These are phyloP conservation scores for Phyllostomus hastatus DNA, from an alignment of 2,113 vertebrate species.

Conservation along the genomic window DNA sequence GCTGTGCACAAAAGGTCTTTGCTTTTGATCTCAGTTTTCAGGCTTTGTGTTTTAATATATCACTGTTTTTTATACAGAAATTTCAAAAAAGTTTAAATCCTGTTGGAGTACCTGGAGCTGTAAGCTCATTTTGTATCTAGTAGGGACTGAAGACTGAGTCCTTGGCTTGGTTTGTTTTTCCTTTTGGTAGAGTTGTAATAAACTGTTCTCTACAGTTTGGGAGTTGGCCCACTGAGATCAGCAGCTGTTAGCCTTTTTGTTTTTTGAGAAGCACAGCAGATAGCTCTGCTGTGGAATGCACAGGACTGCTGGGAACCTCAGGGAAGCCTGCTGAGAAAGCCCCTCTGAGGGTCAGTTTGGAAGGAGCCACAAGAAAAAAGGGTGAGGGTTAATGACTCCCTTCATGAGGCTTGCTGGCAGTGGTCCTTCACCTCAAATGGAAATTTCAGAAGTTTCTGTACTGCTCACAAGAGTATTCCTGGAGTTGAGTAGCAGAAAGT, in stretches of 20 bases:
- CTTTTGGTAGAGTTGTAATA: not conserved
- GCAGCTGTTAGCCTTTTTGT: not conserved
- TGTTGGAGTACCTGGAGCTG: not conserved
- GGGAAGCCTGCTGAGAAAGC: conserved; percentile 41
- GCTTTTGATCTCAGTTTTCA: conserved; percentile 45
- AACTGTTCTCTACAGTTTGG: not conserved
- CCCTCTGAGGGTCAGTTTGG: conserved; percentile 46
- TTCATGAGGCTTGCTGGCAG: conserved; percentile 57
- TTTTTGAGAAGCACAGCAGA: not conserved
- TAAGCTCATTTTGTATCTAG: conserved; percentile 18
- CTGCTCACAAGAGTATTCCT: conserved; percentile 66
- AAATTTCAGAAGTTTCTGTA: conserved; percentile 74
- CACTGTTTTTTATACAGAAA: conserved; percentile 48
- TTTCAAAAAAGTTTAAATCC: conserved; percentile 26
- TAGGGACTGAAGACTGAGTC: conserved; percentile 4
- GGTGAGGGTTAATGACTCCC: conserved; percentile 64
- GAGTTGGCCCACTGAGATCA: not conserved
- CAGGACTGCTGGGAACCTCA: not conserved
- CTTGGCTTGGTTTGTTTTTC: not conserved
- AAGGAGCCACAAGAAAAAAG: conserved; percentile 51
- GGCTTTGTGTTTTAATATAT: conserved; percentile 38
- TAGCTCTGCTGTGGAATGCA: not conserved
- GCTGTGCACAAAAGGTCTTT: not conserved
- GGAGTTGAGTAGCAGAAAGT: conserved; percentile 64
- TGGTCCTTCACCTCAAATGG: conserved; percentile 62